Conservation (phyloP, 2,888 invertebrate species). For the Melipona beecheii region DNA sequence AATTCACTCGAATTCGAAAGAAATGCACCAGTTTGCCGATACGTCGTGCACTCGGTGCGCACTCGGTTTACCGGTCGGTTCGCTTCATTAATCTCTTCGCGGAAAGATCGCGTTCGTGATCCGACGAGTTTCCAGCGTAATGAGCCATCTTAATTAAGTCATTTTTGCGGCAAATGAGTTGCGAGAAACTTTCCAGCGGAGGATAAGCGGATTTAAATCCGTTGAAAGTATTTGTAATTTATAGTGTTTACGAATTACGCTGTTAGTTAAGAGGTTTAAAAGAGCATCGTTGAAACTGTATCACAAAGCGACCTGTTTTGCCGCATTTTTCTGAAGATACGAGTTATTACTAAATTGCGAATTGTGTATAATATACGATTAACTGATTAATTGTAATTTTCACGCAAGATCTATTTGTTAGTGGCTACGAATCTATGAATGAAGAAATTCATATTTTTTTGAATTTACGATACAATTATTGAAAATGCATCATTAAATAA, state of each 20-base stretch:
- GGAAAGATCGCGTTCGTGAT: neutral
- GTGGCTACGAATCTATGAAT: too few species aligned
- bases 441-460: too few species aligned
- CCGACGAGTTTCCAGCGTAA: neutral
- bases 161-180: neutral
- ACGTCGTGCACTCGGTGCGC: neutral
- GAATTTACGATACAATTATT: too few species aligned
- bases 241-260: neutral
- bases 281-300: too few species aligned
- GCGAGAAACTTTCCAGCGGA: neutral
- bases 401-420: too few species aligned
- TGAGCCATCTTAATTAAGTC: constrained; percentile 1
- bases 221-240: neutral
- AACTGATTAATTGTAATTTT: too few species aligned
- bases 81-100: constrained; percentile 38
- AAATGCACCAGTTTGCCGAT: constrained; percentile 26
- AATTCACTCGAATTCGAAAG: constrained; percentile 47
- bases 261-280: neutral
- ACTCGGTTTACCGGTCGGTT: constrained; percentile 9
- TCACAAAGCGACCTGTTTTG: too few species aligned
- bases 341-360: too few species aligned
- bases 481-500: too few species aligned
- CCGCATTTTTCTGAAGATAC: too few species aligned
- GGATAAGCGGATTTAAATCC: neutral
- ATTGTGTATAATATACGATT: too few species aligned